Conservation (phyloP, 2,888 invertebrate species). For the Chymomyza procnemis region DNA sequence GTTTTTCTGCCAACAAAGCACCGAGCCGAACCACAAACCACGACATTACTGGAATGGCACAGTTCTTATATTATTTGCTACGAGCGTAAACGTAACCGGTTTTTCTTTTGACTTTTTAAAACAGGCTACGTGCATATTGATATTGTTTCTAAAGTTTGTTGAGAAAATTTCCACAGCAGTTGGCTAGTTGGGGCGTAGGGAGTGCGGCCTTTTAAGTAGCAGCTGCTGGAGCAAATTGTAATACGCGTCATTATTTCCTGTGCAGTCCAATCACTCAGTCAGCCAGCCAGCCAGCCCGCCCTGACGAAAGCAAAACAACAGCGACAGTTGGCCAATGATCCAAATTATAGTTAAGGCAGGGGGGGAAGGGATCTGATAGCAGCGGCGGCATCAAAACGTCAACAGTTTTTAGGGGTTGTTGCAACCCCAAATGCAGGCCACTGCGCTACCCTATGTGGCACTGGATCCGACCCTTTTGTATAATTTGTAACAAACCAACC, state of each 20-base stretch:
- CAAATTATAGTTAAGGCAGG: conserved; percentile 11
- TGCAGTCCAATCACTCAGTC: too few relatives aligned
- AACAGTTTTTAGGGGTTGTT: conserved; percentile 36
- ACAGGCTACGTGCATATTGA: conserved; percentile 19
- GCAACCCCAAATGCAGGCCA: conserved; percentile 53
- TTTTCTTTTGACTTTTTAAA: conserved; percentile 71
- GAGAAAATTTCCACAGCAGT: neutral
- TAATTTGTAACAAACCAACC: conserved; percentile 3
- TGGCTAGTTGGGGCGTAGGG: neutral
- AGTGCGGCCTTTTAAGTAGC: neutral
- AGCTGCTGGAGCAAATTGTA: conserved; percentile 3
- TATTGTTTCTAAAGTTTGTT: neutral
- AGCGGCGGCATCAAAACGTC: neutral
- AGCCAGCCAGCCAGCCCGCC: too few relatives aligned
- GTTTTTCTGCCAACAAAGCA: conserved; percentile 61
- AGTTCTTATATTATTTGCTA: conserved; percentile 56
- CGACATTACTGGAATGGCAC: conserved; percentile 62
- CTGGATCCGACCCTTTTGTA: conserved; percentile 23
- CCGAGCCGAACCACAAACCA: neutral
- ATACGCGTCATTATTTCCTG: conserved; percentile 27
- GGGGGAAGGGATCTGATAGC: conserved; percentile 34
- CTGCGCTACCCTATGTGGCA: conserved; percentile 12
- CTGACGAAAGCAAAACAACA: conserved; percentile 1
- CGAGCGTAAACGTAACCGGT: conserved; percentile 68
- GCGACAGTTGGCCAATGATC: conserved; percentile 38